These are phyloP conservation scores for Pachycephala philippinensis DNA, from an alignment of 2,113 vertebrate genomes.

Conservation along the genomic window DNA sequence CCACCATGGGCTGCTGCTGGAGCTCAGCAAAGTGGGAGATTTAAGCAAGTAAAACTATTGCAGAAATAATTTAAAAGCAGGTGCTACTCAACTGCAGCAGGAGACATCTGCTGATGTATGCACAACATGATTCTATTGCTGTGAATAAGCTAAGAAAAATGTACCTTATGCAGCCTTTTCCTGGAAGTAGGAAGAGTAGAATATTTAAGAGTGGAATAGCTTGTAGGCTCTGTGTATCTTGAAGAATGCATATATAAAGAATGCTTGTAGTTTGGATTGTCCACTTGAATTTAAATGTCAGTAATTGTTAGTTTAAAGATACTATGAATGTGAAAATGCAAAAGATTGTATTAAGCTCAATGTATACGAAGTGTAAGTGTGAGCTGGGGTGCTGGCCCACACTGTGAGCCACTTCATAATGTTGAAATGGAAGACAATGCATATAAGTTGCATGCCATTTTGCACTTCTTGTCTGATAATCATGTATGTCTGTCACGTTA, in stretches of 20 bases:
- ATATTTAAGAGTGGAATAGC: not conserved
- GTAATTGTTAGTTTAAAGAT: not conserved
- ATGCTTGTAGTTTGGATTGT: constrained; percentile 13
- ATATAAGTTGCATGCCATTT: constrained; percentile 22
- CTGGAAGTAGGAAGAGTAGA: not conserved
- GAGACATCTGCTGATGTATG: not conserved
- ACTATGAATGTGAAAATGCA: constrained; percentile 35
- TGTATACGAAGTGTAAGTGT: not conserved
- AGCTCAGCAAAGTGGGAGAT: not conserved
- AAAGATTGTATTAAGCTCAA: constrained; percentile 25
- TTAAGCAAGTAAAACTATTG: not conserved
- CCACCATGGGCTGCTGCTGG: not conserved
- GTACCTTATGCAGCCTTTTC: constrained; percentile 24
- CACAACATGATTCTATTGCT: not conserved
- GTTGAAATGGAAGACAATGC: not conserved
- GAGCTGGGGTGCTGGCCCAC: not conserved
- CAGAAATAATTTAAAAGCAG: not conserved
- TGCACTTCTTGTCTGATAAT: constrained; percentile 26
- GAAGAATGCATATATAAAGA: not conserved
- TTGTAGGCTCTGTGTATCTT: not conserved
- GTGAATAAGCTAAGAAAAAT: constrained; percentile 12
- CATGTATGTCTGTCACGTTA: not conserved
- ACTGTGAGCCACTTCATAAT: not conserved
- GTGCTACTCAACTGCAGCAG: constrained; percentile 15
- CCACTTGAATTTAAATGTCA: constrained; percentile 13